Evolutionary conservation across 2,888 invertebrate genomes (phyloP), one percentile per base, ranked within the genome.

Genomic region (Diadromus collaris): DNA sequence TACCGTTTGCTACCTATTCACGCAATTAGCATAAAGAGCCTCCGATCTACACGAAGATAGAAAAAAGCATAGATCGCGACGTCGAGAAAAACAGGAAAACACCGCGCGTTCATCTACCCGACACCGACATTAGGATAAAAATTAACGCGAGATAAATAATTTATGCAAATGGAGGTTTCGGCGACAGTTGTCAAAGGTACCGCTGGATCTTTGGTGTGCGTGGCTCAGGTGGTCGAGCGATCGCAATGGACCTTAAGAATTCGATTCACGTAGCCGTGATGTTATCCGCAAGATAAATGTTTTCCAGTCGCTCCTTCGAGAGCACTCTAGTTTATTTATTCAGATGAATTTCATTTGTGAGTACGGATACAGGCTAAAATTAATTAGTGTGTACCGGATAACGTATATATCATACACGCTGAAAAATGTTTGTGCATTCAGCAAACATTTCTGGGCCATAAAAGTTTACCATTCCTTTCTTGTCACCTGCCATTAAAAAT

Each of bases 101-200:
- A 29, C 44, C 58, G 56, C 27, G 69, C 19, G 58, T 44, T n/a
- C 29, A 41, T 16, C 29, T 44, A 51, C 13, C 21, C 13, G 51
- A 24, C 34, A 48, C 58, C 56, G 69, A 29, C 58, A 46, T 10
- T 44, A 24, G 56, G 69, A 69, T 68, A 51, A 41, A 58, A 69
- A 69, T 69, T 32, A 58, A 69, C 69, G 69, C 44, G 9, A 46
- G 69, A 58, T 41, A 44, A 46, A 44, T 58, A 51, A 69, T 58
- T 67, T 58, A 69, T 69, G 56, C 69, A 69, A 46, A 69, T 69
- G 44, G 21, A n/a, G 16, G 16, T 41, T 58, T 32, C 58, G 58
- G 58, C 58, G 41, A 58, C 41, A 58, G 41, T 46, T 58, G 16
- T 58, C 69, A 69, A 69, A 69, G 69, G 58, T 46, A 58, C 69